Evolutionary conservation across 2,797 vertebrate species (phyloP), one percentile per base, ranked within the genome.

Genomic region (Pachyuromys duprasi): DNA sequence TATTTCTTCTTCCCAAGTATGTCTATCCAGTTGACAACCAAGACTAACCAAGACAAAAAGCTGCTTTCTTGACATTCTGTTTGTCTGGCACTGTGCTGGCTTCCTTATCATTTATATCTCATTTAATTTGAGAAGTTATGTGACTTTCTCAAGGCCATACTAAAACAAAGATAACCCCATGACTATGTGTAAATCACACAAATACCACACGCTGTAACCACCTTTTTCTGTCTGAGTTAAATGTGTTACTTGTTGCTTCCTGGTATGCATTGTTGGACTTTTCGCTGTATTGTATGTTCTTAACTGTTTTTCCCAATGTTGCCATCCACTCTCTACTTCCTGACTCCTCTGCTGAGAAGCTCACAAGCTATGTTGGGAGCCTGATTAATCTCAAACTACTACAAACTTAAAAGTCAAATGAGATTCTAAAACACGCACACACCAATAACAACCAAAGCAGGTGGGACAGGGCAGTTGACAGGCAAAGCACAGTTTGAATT

Each of bases 121-220:
- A 26, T 88, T 90, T 82, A 86, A 88, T 62, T 57, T 67, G 88
- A 94, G 49, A 91, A 93, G 74, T 65, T 84, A 80, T 4, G 8
- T 80, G 76, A 95, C 20, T 91, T 95, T 63, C 62, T 95, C n/a
- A 63, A 20, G 90, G 79, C 69, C 84, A 90, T 53, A 39, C 55
- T 62, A 67, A n/a, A 83, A 57, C 65, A 79, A 93, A 76, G 45
- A 84, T 55, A 81, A 62, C 63, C 62, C 84, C 76, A 57, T 42
- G 39, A 76, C 12, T 62, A 89, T 55, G 5, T 6, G 80, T 79
- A 75, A 75, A 86, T 57, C 79, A 62, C 55, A 24, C 9, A 8
- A 28, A 17, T 33, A n/a, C 31, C 31, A 17, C 31, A 89, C 88
- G 62, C 14, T 28, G 6, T 15, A 74, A 74, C 3, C 3, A 57